phyloP scores from a whole-genome alignment of 2,113 vertebrate genomes.

The human region GRCh38 chr2:205942001-205942500 shows the following conservation, averaged over 20 bases:
- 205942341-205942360: background rate
- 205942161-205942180: background rate
- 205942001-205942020: background rate
- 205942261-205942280: no score
- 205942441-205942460: no score
- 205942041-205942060: rapidly evolving
- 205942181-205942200: background rate
- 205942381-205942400: background rate
- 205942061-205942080: background rate
- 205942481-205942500: no score
- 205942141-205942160: background rate
- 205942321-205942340: background rate
- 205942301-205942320: background rate
- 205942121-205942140: background rate
- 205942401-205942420: background rate
- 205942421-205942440: background rate
- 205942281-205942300: background rate
- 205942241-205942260: background rate
- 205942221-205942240: rapidly evolving
- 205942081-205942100: background rate
- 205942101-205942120: background rate
- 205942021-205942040: background rate
- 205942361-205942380: background rate
- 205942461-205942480: no score
- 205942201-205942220: background rate